phyloP scores from a whole-genome alignment of 2,888 invertebrate genomes.

The Cantharis nigra region DNA sequence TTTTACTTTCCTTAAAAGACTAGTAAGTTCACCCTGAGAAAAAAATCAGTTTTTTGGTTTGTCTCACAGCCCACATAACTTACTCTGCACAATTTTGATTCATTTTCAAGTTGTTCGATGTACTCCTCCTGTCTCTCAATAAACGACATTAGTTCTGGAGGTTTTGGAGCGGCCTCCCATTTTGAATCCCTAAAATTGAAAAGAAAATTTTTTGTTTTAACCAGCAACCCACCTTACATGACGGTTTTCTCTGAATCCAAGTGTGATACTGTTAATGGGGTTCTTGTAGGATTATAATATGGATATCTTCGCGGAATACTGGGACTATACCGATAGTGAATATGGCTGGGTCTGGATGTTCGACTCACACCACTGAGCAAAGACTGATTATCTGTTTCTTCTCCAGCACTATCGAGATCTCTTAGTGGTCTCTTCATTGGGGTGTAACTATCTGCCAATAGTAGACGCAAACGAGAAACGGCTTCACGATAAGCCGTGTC shows the following conservation, averaged over 20 bases:
- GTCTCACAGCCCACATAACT: neutral
- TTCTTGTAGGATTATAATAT: constrained; percentile 28
- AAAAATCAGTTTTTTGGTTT: neutral
- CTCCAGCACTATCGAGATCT: constrained; percentile 60
- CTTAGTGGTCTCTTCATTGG: constrained; percentile 57
- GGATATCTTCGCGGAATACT: constrained; percentile 30
- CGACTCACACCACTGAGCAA: constrained; percentile 52
- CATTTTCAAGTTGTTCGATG: constrained; percentile 83
- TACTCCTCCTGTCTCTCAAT: constrained; percentile 87
- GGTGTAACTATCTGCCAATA: constrained; percentile 77
- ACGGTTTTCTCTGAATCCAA: constrained; percentile 5
- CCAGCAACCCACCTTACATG: neutral
- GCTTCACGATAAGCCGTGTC: constrained; percentile 85
- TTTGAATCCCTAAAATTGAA: constrained; percentile 9
- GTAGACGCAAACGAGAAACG: constrained; percentile 75
- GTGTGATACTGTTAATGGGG: neutral
- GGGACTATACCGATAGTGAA: constrained; percentile 33
- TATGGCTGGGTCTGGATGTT: constrained; percentile 28
- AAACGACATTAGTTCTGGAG: constrained; percentile 77
- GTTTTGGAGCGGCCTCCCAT: constrained; percentile 43
- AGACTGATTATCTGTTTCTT: constrained; percentile 64
- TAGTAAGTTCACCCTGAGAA: constrained; percentile 73
- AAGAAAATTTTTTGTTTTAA: neutral
- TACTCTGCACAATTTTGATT: constrained; percentile 81
- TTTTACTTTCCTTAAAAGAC: constrained; percentile 78